Conservation (phyloP, 2,888 invertebrate genomes). For the Epinotia ramella region DNA sequence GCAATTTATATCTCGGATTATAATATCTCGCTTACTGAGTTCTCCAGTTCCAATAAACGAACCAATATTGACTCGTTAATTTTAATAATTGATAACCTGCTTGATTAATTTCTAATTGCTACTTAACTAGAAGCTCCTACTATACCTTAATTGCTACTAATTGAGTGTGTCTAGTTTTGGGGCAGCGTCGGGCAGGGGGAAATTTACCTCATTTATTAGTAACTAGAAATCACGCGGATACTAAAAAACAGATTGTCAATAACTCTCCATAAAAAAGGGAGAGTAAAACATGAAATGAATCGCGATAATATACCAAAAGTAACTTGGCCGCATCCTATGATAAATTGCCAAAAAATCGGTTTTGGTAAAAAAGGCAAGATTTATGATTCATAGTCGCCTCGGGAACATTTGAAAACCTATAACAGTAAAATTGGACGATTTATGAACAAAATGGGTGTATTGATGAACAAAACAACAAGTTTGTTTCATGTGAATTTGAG, state of each 20-base stretch:
- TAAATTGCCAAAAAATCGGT: conserved; percentile 46
- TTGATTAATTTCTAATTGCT: too few relatives aligned
- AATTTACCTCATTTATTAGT: too few relatives aligned
- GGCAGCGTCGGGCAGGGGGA: too few relatives aligned
- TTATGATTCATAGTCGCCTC: conserved; percentile 55
- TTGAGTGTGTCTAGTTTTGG: too few relatives aligned
- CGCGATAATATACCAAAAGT: conserved; percentile 35
- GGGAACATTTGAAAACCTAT: conserved; percentile 54
- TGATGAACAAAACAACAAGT: conserved; percentile 53
- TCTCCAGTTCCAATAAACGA: too few relatives aligned
- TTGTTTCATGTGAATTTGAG: conserved; percentile 51
- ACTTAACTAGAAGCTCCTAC: too few relatives aligned
- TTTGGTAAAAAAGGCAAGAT: conserved; percentile 52
- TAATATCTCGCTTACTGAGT: too few relatives aligned
- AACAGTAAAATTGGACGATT: conserved; percentile 61
- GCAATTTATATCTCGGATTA: too few relatives aligned
- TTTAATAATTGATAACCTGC: too few relatives aligned
- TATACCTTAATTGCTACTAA: too few relatives aligned
- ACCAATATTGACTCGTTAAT: too few relatives aligned
- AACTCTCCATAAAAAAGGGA: conserved; percentile 3
- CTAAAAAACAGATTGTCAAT: not conserved
- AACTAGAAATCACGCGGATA: too few relatives aligned
- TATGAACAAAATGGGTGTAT: conserved; percentile 52
- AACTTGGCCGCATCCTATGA: conserved; percentile 42
- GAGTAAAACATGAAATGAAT: conserved; percentile 27